These are phyloP conservation scores for Nemotelus pantherinus DNA, from an alignment of 2,888 invertebrate genomes.

Conservation along the genomic window DNA sequence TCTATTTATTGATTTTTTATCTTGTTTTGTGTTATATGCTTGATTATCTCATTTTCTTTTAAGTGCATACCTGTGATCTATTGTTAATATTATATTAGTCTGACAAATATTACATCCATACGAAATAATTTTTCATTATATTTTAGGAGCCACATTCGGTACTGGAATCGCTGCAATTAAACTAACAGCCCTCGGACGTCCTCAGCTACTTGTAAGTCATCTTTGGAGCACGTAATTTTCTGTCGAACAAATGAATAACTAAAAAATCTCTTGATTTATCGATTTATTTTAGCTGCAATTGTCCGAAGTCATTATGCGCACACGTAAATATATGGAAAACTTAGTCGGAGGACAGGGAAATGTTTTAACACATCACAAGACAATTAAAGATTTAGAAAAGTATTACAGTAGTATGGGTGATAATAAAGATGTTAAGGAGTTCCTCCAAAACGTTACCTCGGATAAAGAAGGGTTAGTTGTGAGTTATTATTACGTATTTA, in stretches of 20 bases:
- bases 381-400: conserved; percentile 85
- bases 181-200: conserved; percentile 95
- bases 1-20: no score
- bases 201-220: conserved; percentile 84
- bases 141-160: conserved; percentile 85
- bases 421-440: conserved; percentile 84
- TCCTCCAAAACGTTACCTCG: conserved; percentile 90
- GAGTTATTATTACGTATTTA: neutral
- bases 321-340: conserved; percentile 92
- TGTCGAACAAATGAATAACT: no score
- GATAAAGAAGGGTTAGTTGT: conserved; percentile 88
- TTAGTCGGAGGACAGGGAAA: conserved; percentile 89
- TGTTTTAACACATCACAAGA: conserved; percentile 86
- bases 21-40: no score
- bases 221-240: neutral
- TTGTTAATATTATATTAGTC: no score
- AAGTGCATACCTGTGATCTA: no score
- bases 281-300: conserved; percentile 82
- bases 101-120: no score
- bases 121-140: no score
- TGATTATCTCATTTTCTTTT: no score
- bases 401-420: conserved; percentile 81
- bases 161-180: conserved; percentile 98
- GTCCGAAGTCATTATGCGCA: conserved; percentile 96
- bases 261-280: no score